phyloP scores from a whole-genome alignment of 2,113 vertebrate genomes.

The chimpanzee (Pan troglodytes) region NHGRI_mPanTro3-v2.1_pri NC_072413.2:94255001-94255500 shows the following conservation, averaged over 20 bases:
- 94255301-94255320: rapidly evolving
- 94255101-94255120: background rate
- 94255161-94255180: rapidly evolving
- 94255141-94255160: rapidly evolving
- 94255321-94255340: background rate
- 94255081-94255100: background rate
- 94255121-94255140: rapidly evolving
- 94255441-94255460: background rate
- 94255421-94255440: background rate
- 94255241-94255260: background rate
- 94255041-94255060: background rate
- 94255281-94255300: rapidly evolving
- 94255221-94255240: background rate
- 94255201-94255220: rapidly evolving
- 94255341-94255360: background rate
- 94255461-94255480: background rate
- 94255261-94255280: background rate
- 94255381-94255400: background rate
- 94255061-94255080: background rate
- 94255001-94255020: background rate
- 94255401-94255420: rapidly evolving
- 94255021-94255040: rapidly evolving
- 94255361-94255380: background rate
- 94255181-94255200: rapidly evolving
- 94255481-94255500: background rate